phyloP scores from a whole-genome alignment of 2,113 vertebrate genomes.

The Zingel zingel region DNA sequence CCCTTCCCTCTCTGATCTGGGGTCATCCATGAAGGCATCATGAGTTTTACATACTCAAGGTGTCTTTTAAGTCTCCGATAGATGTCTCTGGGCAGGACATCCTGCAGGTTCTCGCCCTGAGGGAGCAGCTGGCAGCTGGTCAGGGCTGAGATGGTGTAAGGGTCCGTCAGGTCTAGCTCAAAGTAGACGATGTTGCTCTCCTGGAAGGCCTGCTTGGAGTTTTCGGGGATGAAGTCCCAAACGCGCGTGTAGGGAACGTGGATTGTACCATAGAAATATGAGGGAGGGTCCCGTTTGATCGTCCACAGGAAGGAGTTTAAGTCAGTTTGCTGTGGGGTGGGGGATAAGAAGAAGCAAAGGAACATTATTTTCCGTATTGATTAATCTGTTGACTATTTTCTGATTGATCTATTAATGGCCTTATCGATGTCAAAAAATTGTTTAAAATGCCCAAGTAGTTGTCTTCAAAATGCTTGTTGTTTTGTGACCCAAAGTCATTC shows the following conservation, averaged over 20 bases:
- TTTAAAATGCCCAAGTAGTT: background rate
- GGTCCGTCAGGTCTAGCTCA: constrained; percentile 91
- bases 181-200: constrained; percentile 91
- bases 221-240: constrained; percentile 92
- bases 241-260: constrained; percentile 91
- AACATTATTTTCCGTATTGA: background rate
- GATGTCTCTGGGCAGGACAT: constrained; percentile 89
- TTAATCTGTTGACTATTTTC: too few relatives aligned
- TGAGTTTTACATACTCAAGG: constrained; percentile 91
- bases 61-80: constrained; percentile 88
- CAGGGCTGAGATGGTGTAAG: constrained; percentile 89
- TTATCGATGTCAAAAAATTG: background rate
- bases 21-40: constrained; percentile 94
- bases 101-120: constrained; percentile 89
- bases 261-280: constrained; percentile 93
- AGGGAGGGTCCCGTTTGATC: constrained; percentile 90
- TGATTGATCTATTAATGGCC: background rate
- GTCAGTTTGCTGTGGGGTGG: constrained; percentile 85
- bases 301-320: constrained; percentile 95
- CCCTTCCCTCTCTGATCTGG: constrained; percentile 91
- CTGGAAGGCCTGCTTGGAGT: constrained; percentile 91
- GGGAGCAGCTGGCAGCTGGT: constrained; percentile 91
- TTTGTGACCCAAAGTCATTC: background rate
- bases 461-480: background rate
- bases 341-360: background rate